phyloP scores from a whole-genome alignment of 2,113 vertebrate species.

The Spheniscus mendiculus region DNA sequence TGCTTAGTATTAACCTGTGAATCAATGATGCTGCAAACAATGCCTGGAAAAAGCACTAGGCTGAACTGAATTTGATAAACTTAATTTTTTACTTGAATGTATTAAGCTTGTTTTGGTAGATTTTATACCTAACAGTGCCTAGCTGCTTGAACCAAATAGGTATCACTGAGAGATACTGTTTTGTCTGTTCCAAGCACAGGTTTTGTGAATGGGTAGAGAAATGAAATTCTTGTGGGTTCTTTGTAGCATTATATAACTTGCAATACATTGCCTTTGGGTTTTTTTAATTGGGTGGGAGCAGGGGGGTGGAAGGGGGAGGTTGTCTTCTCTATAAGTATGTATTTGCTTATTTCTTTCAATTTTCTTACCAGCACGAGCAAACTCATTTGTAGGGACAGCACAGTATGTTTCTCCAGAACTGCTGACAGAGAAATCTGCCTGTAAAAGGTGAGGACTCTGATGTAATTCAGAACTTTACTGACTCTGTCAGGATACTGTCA shows the following conservation, averaged over 20 bases:
- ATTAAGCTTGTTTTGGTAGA: background rate
- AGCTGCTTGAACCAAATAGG: background rate
- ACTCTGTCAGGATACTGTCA: background rate
- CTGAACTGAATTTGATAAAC: background rate
- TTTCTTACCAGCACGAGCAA: constrained; percentile 84
- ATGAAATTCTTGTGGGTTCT: background rate
- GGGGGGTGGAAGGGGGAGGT: background rate
- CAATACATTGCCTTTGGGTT: background rate
- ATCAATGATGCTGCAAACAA: background rate
- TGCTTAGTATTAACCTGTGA: background rate
- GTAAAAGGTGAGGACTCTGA: constrained; percentile 89
- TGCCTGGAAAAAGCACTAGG: background rate
- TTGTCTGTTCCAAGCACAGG: background rate
- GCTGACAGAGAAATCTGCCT: constrained; percentile 97
- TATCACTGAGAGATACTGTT: background rate
- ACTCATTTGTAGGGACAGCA: constrained; percentile 98
- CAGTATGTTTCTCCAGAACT: constrained; percentile 98
- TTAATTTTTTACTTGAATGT: background rate
- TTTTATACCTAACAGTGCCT: background rate
- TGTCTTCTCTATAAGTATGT: background rate
- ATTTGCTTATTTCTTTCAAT: background rate
- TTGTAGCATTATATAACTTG: background rate
- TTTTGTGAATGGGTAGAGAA: background rate
- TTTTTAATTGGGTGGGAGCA: background rate
- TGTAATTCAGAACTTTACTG: background rate